A percentile compares a stretch with the other conserved stretches of the same genome.
Conservation (phyloP, 64 coral and sea anemone genomes). For the Astreopora myriophthalma region DNA sequence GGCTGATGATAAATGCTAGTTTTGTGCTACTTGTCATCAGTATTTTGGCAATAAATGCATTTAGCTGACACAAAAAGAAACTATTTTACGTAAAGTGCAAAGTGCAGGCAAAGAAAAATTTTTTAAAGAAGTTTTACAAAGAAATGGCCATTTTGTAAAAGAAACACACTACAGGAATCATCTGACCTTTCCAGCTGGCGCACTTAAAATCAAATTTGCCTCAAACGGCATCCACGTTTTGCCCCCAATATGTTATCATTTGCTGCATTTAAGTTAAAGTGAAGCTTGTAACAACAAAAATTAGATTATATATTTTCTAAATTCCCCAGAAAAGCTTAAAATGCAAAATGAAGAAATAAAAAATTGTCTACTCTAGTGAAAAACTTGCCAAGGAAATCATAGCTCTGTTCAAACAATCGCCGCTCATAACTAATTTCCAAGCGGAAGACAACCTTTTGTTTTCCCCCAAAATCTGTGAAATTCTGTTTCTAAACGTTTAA, state of each 20-base stretch:
- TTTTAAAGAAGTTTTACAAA: not conserved
- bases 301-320: not conserved
- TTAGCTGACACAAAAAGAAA: too few species aligned
- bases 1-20: too few species aligned
- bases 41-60: too few species aligned
- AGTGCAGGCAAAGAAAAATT: too few species aligned
- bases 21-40: too few species aligned
- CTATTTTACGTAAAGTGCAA: too few species aligned
- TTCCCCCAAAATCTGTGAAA: not conserved
- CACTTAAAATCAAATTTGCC: not conserved
- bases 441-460: slow-evolving; percentile 24
- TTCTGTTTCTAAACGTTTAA: slow-evolving; percentile 9
- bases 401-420: not conserved
- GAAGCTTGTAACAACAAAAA: not conserved
- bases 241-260: not conserved
- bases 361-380: not conserved
- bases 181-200: not conserved
- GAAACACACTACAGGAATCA: not conserved
- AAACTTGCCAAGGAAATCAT: not conserved
- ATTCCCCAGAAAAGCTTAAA: not conserved
- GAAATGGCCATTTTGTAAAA: not conserved
- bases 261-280: not conserved
- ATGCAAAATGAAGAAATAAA: not conserved
- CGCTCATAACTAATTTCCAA: not conserved
- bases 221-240: not conserved